Evolutionary conservation across 1,140 invertebrate species (phyloP), one percentile per base, ranked within the genome.

Genomic region (Polypedilum pembai): DNA sequence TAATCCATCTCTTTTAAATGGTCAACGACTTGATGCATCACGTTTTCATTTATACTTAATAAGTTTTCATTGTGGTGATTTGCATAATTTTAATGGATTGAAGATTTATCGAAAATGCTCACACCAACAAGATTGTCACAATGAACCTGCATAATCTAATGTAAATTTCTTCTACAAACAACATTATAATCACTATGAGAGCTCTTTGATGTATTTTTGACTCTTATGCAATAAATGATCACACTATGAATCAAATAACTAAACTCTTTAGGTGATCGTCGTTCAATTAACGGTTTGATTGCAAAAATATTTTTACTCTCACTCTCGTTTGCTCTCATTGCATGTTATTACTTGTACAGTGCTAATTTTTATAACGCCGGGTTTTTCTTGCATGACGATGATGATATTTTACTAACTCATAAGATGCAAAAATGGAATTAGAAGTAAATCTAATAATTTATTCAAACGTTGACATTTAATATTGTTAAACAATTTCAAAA

Each of bases 381-480:
- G 12, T 33, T 3, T 33, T 33, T 33, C 24, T 33, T 33, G 24
- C 24, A 33, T 33, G 24, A 33, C 24, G 24, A 33, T 33, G 24
- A 33, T 33, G 24, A 33, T 33, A 33, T 33, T 33, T 56, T 56
- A 56, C 45, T n/a, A 8, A n/a, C n/a, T 56, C 45, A 56, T 15
- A 56, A n/a, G 12, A n/a, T 45, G 15, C 41, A 56, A n/a, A 56
- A n/a, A 56, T 56, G 45, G n/a, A 12, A 56, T 12, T n/a, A n/a
- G 45, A 56, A n/a, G 45, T 56, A 56, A 56, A 15, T 56, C 12
- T 69, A 69, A 69, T 69, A 69, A 69, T 69, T 69, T 69, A 69
- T 69, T 69, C 65, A 69, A 69, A 69, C 65, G 65, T 18, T 69
- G 65, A 69, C 65, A 69, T 69, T 69, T 69, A 69, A 69, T 69